These are phyloP conservation scores for cattle (Bos taurus) DNA, from an alignment of 2,113 vertebrate species.

Conservation along the genomic window DNA sequence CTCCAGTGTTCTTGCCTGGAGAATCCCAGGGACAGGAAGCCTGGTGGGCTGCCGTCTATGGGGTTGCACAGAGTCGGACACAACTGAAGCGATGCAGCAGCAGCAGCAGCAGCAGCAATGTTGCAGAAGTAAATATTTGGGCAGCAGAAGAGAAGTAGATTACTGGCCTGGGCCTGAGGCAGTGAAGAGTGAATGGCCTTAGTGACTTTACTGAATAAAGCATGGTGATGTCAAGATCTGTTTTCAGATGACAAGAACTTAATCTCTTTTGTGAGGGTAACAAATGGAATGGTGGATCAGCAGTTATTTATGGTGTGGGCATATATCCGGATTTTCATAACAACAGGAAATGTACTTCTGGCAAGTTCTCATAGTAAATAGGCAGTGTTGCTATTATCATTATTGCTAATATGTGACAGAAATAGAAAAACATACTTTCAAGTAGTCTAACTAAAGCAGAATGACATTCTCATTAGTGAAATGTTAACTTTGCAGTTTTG, in stretches of 20 bases:
- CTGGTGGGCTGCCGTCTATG: no score
- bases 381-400: background rate
- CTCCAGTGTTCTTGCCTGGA: no score
- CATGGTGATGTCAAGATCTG: background rate
- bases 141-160: background rate
- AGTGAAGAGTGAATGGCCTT: background rate
- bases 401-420: conserved; percentile 26
- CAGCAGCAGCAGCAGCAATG: background rate
- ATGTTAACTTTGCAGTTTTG: background rate
- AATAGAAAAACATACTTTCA: conserved; percentile 18
- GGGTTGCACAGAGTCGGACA: no score
- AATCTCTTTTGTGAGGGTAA: background rate
- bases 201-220: background rate
- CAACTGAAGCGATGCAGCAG: no score
- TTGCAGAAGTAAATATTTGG: background rate
- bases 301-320: background rate
- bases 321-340: background rate
- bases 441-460: background rate
- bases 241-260: background rate
- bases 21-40: no score
- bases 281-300: background rate
- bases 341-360: conserved; percentile 21
- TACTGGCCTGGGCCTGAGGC: background rate
- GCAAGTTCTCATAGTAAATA: conserved; percentile 10
- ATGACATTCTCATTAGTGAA: background rate